Evolutionary conservation across 2,888 invertebrate genomes (phyloP).

Genomic region (Philereme vetulata): DNA sequence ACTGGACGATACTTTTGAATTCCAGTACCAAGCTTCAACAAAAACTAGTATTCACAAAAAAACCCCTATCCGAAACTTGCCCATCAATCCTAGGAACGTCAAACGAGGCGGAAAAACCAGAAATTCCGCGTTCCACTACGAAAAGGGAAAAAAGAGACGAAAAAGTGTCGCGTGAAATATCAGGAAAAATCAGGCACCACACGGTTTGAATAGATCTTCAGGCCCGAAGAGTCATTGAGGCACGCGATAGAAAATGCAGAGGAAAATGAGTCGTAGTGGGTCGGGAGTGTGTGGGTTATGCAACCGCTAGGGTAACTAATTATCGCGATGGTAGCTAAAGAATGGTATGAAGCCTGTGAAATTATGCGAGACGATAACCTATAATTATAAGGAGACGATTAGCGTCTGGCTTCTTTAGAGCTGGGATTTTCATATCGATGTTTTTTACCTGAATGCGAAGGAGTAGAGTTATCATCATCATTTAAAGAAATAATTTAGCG

Average conservation of each 20-base stretch:
- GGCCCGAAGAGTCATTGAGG: slow-evolving; percentile 57
- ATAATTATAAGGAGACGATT: slow-evolving; percentile 66
- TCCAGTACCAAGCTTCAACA: no score
- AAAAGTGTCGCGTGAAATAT: slow-evolving; percentile 46
- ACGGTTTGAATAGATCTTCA: slow-evolving; percentile 61
- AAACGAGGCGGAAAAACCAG: slow-evolving; percentile 35
- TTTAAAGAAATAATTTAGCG: neutral
- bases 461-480: neutral
- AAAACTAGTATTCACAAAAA: slow-evolving; percentile 10
- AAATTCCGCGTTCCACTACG: slow-evolving; percentile 35
- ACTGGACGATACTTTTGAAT: no score
- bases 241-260: slow-evolving; percentile 24
- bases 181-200: slow-evolving; percentile 47
- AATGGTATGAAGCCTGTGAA: slow-evolving; percentile 65
- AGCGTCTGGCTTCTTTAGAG: slow-evolving; percentile 53
- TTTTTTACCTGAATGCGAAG: neutral
- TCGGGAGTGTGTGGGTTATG: slow-evolving; percentile 34
- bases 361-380: slow-evolving; percentile 65
- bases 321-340: slow-evolving; percentile 53
- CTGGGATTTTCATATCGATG: slow-evolving; percentile 34
- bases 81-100: slow-evolving; percentile 31
- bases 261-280: slow-evolving; percentile 36
- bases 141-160: slow-evolving; percentile 40
- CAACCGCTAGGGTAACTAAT: slow-evolving; percentile 50
- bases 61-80: slow-evolving; percentile 1